Percentiles rank a stretch among this genome's conserved stretches.
phyloP scores from a whole-genome alignment of 2,888 invertebrate genomes.

The Tetranychus piercei region DNA sequence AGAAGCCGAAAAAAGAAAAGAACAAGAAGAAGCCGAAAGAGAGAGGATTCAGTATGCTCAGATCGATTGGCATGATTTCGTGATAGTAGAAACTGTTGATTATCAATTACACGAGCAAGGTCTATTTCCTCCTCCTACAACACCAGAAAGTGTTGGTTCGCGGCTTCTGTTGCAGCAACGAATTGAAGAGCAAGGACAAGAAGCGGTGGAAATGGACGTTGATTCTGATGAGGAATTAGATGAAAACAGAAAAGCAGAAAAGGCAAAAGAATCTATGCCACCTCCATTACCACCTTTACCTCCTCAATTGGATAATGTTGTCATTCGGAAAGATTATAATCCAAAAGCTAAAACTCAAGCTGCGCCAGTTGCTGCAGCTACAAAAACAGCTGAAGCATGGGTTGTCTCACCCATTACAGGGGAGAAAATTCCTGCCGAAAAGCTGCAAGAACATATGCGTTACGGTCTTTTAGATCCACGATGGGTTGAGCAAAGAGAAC shows the following conservation, averaged over 20 bases:
- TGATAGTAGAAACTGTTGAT: conserved; percentile 97
- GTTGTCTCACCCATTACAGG: conserved; percentile 95
- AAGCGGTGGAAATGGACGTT: conserved; percentile 73
- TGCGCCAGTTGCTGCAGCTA: conserved; percentile 22
- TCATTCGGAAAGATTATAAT: conserved; percentile 88
- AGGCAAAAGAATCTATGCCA: conserved; percentile 11
- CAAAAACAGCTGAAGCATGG: conserved; percentile 56
- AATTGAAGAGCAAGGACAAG: conserved; percentile 32
- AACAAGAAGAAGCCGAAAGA: conserved; percentile 83
- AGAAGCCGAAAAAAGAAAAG: conserved; percentile 71
- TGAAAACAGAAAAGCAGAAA: conserved; percentile 27
- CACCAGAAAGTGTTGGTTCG: conserved; percentile 88
- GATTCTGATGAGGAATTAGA: conserved; percentile 51
- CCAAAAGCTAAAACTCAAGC: conserved; percentile 46
- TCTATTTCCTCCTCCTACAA: conserved; percentile 90
- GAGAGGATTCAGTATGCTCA: conserved; percentile 77
- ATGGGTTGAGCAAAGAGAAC: conserved; percentile 91
- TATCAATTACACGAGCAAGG: conserved; percentile 86
- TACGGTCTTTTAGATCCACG: conserved; percentile 74
- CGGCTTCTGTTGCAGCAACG: conserved; percentile 63
- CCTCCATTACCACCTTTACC: conserved; percentile 34
- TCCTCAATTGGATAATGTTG: conserved; percentile 66
- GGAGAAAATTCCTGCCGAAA: conserved; percentile 86
- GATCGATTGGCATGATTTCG: conserved; percentile 99
- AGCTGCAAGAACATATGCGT: conserved; percentile 93